phyloP scores from a whole-genome alignment of 2,113 vertebrate species.

The Stegostoma tigrinum region DNA sequence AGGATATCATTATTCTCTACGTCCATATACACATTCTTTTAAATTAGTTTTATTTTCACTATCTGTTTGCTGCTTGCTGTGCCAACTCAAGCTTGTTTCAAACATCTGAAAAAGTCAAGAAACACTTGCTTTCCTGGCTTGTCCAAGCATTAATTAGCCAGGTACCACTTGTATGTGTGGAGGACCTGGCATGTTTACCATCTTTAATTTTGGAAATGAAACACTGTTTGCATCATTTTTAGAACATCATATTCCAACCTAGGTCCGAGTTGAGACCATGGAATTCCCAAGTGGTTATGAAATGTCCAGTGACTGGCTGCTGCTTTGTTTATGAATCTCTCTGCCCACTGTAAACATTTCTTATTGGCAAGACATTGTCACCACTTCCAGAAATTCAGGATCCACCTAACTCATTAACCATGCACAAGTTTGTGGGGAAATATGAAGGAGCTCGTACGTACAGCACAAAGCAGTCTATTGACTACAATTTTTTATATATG shows the following conservation, averaged over 20 bases:
- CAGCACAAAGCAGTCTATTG: neutral
- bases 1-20: neutral
- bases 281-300: neutral
- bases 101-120: neutral
- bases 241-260: neutral
- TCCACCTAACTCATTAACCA: neutral
- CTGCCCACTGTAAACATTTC: neutral
- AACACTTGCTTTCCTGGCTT: neutral
- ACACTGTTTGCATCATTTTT: neutral
- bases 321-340: neutral
- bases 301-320: neutral
- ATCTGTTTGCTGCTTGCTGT: neutral
- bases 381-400: neutral
- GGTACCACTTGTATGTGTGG: neutral
- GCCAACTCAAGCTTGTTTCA: neutral
- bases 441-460: neutral
- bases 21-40: neutral
- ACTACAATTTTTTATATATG: neutral
- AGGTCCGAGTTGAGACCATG: neutral
- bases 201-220: neutral
- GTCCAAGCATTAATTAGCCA: neutral
- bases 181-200: neutral
- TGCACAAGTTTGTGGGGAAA: neutral
- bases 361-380: neutral
- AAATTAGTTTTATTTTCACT: neutral